Conservation (phyloP, 2,888 invertebrate genomes). For the Yponomeuta malinellus region DNA sequence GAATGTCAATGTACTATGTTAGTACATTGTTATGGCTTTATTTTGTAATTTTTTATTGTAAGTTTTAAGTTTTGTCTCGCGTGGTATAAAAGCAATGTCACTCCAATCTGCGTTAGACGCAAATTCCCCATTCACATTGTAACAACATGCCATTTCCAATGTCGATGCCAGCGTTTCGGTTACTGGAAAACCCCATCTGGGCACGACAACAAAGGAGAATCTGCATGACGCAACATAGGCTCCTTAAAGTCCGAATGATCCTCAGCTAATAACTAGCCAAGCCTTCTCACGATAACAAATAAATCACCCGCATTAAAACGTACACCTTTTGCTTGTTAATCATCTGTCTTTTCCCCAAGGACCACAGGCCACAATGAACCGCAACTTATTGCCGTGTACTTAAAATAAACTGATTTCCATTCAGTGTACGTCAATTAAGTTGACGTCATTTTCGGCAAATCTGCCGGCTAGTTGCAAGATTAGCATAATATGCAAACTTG, state of each 20-base stretch:
- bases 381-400: neutral
- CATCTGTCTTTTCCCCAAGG: neutral
- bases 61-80: no score
- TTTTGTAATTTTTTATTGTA: no score
- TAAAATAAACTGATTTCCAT: slow-evolving; percentile 1
- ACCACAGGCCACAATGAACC: neutral
- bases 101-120: no score
- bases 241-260: neutral
- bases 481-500: neutral
- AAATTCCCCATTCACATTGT: no score
- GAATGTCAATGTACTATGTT: no score
- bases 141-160: no score
- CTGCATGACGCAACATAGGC: neutral
- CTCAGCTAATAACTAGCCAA: neutral
- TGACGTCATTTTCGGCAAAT: neutral
- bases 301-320: neutral
- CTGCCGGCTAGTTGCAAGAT: neutral
- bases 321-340: neutral
- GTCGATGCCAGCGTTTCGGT: no score
- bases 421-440: neutral
- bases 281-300: neutral
- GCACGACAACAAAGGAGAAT: no score
- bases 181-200: no score
- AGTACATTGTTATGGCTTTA: no score
- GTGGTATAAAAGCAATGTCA: no score